A percentile compares a stretch with the other conserved stretches of the same genome.
Evolutionary conservation across 2,888 invertebrate genomes (phyloP).

Genomic region (Junonia oenone): DNA sequence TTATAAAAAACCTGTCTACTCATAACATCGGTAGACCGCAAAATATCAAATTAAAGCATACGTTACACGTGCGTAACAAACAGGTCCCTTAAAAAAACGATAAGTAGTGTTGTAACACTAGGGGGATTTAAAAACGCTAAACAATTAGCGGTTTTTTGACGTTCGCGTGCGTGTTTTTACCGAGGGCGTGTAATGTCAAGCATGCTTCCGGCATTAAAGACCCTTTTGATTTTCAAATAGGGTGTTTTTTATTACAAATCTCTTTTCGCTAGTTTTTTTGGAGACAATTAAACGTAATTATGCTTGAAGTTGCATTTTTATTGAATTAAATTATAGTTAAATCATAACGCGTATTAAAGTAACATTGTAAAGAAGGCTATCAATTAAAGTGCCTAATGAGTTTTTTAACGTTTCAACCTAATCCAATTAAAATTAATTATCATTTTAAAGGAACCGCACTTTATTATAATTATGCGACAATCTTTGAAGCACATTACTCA

Average conservation of each 20-base stretch:
- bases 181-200: conserved; percentile 55
- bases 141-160: conserved; percentile 59
- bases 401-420: too few relatives aligned
- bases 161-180: conserved; percentile 60
- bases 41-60: background rate
- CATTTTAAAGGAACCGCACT: too few relatives aligned
- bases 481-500: too few relatives aligned
- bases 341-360: background rate
- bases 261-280: conserved; percentile 5
- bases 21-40: background rate
- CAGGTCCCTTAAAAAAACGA: conserved; percentile 33
- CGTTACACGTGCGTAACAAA: conserved; percentile 9
- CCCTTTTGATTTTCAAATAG: conserved; percentile 44
- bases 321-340: too few relatives aligned
- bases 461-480: too few relatives aligned
- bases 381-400: too few relatives aligned
- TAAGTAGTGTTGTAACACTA: conserved; percentile 33
- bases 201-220: conserved; percentile 58
- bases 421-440: too few relatives aligned
- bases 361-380: background rate
- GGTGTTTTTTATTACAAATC: conserved; percentile 28
- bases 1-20: background rate
- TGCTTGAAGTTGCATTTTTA: too few relatives aligned
- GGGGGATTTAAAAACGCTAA: conserved; percentile 59
- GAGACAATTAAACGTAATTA: too few relatives aligned